Conservation (phyloP, 2,888 invertebrate genomes). For the Bursaphelenchus okinawaensis region DNA sequence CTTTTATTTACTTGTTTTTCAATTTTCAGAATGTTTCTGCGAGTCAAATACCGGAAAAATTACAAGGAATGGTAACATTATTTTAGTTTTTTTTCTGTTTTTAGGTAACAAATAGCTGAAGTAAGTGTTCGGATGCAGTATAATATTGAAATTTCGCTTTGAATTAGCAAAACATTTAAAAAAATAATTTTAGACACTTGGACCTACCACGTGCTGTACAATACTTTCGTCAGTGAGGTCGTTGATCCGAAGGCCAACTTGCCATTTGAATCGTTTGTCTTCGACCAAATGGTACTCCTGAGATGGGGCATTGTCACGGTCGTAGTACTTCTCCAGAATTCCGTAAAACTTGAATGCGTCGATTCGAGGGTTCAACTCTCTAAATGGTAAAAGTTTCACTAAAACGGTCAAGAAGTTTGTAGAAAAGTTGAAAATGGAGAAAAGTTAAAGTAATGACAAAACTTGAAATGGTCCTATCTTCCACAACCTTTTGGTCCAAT, state of each 20-base stretch:
- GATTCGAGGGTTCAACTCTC: not conserved
- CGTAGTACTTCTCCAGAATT: not conserved
- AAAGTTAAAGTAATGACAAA: too few species aligned
- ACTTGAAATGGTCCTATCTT: too few species aligned
- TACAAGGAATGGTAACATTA: too few species aligned
- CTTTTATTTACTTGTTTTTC: too few species aligned
- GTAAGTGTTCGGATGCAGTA: not conserved
- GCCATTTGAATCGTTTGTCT: not conserved
- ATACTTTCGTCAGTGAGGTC: constrained; percentile 14
- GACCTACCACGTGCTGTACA: constrained; percentile 9
- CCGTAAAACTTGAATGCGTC: not conserved
- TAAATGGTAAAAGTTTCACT: not conserved
- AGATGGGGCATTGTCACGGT: not conserved
- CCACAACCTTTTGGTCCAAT: too few species aligned
- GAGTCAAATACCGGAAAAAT: too few species aligned
- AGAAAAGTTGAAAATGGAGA: too few species aligned
- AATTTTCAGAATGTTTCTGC: too few species aligned
- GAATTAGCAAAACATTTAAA: too few species aligned
- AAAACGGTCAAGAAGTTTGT: too few species aligned
- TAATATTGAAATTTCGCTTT: not conserved
- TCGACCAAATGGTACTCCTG: not conserved
- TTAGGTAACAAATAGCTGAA: too few species aligned
- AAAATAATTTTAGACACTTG: not conserved
- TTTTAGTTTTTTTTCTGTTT: too few species aligned
- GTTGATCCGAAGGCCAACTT: constrained; percentile 12